Evolutionary conservation across 2,888 invertebrate genomes (phyloP), one percentile per base, ranked within the genome.

Genomic region (Muschampia plurimacula): DNA sequence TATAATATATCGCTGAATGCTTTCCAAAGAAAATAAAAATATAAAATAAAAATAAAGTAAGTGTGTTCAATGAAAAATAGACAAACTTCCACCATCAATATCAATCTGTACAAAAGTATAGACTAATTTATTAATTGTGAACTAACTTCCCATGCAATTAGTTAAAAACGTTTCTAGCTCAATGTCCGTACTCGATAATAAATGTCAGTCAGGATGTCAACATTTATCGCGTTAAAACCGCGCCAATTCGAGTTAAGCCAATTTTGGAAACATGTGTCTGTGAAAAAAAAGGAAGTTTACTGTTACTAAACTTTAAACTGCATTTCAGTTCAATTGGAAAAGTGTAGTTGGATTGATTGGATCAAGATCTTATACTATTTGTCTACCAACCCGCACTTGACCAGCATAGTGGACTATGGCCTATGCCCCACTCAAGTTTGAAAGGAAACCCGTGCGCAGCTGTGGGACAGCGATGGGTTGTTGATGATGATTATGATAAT

Each of bases 241-340:
- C 52, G 52, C 52, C 52, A 15, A 15, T 8, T 52, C 15, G n/a
- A 13, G 13, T 15, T 52, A 8, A 52, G 52, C 52, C 52, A 52
- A 52, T 52, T 52, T 52, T n/a, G 49, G n/a, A 49, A 49, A 49
- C 49, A 49, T 49, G 49, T 49, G n/a, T n/a, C 49, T n/a, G 49
- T 49, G 49, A 22, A 22, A 49, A 49, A 49, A 49, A 49, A 49
- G n/a, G 49, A 49, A n/a, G 13, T 49, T n/a, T n/a, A 49, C 49
- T 7, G 49, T 49, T 10, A 49, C 49, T 6, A 49, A 49, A 49
- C n/a, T n/a, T 49, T n/a, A n/a, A 49, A n/a, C n/a, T 49, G 49
- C 5, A 49, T 49, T n/a, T 6, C 13, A 49, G 49, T 2, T 49
- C n/a, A 49, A 46, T 46, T 46, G 46, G n/a, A 49, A n/a, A 49